Base-by-base conservation (phyloP, 1,140 invertebrate genomes). In the Trissolcus basalis region DNA sequence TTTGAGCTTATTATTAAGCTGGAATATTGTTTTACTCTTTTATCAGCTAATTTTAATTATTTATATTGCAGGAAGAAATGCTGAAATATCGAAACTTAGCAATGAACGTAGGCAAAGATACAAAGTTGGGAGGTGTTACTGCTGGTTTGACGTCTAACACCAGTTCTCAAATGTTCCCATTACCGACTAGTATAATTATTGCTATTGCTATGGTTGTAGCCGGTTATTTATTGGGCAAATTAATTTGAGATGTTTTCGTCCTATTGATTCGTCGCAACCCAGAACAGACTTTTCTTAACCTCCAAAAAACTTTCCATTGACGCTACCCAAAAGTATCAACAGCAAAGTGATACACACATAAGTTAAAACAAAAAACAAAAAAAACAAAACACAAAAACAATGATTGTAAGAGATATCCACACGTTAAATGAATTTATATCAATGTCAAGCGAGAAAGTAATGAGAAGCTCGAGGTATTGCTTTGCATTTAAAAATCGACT, bases 141-240 rank as follows among this genome's bases (percentile, higher is more conserved):
- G 76, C 79, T 58, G 80, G 79, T 48, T 27, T 85, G 36, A 80
- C 80, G 56, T 81, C 85, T 14, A 80, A 59, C 41, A 86, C 48
- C 70, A 84, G 48, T 82, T 78, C 70, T 45, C 83, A 79, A 59
- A 47, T 83, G 59, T 67, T 77, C 54, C 77, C 80, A 44, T 64
- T 85, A 32, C 80, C 78, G 35, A 81, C 76, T 47, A 85, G 71
- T 72, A 75, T 86, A 48, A 61, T 87, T 7, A 81, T 87, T 47
- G 83, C 84, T 43, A 58, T 89, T 27, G 77, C 79, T 13, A 87
- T 89, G 83, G 80, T 83, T 53, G 73, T 89, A 80, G 49, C 88
- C 15, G 87, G 87, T 64, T 88, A 85, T 78, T 75, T 88, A 32
- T 58, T 89, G 76, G 87, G 86, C 59, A 89, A 88, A 85, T 58